Conservation (phyloP, 2,113 vertebrate species). For the Pollimyrus isidori region DNA sequence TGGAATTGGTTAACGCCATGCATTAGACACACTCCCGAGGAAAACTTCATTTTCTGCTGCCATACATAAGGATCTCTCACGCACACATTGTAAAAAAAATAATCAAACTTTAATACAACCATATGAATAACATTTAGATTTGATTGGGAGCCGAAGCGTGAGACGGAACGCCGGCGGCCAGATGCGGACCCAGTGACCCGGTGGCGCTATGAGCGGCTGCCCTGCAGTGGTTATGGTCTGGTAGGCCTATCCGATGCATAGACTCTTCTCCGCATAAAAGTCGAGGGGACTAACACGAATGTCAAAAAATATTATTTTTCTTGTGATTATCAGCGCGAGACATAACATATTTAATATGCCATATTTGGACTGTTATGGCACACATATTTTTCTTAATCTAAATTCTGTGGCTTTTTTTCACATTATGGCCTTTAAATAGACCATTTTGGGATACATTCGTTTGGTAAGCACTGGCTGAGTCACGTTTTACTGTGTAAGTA, state of each 20-base stretch:
- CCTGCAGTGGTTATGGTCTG: background rate
- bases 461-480: conserved; percentile 37
- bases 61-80: background rate
- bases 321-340: background rate
- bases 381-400: background rate
- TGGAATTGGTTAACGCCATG: background rate
- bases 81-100: background rate
- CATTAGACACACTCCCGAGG: background rate
- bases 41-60: background rate
- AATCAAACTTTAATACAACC: background rate
- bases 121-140: background rate
- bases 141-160: background rate
- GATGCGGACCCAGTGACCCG: background rate
- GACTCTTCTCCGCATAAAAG: background rate
- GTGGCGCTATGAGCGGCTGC: background rate
- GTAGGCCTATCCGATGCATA: background rate
- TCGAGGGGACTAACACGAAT: background rate
- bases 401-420: background rate
- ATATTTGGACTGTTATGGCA: background rate
- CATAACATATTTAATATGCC: background rate
- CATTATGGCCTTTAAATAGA: background rate
- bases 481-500: conserved; percentile 49
- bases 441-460: background rate
- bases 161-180: background rate
- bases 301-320: background rate